Percentiles rank a stretch among this genome's conserved stretches.
phyloP scores from a whole-genome alignment of 1,140 invertebrate genomes.

The Drosophila tristis region DNA sequence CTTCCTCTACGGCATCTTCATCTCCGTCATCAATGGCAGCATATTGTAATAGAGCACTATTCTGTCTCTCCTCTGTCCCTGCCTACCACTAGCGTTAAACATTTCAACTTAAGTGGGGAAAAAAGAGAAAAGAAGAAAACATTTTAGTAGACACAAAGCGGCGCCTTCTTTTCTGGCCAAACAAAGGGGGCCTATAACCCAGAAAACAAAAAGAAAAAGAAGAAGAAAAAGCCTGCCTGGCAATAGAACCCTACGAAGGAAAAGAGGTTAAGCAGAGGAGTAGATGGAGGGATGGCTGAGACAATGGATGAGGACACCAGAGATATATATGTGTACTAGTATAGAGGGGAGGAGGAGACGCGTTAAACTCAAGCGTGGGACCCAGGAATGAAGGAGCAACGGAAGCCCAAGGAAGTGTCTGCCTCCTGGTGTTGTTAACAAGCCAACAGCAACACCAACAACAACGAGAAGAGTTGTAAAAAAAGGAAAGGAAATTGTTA shows the following conservation, averaged over 20 bases:
- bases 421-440: conserved; percentile 71
- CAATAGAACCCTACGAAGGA: conserved; percentile 13
- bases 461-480: conserved; percentile 14
- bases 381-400: conserved; percentile 20
- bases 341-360: conserved; percentile 10
- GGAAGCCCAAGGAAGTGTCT: conserved; percentile 50
- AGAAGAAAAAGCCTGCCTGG: conserved; percentile 22
- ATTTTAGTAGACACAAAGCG: conserved; percentile 77
- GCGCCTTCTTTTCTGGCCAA: conserved; percentile 53
- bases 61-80: conserved; percentile 15
- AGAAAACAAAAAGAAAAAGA: conserved; percentile 46
- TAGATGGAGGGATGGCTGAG: conserved; percentile 14
- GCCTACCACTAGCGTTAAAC: conserved; percentile 57
- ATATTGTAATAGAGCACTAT: conserved; percentile 43
- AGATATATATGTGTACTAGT: conserved; percentile 4
- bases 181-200: conserved; percentile 53
- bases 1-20: conserved; percentile 30
- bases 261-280: background rate
- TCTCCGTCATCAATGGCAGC: conserved; percentile 46
- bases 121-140: conserved; percentile 48
- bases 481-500: conserved; percentile 64
- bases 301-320: conserved; percentile 21
- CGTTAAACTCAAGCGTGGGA: conserved; percentile 26
- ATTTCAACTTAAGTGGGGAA: conserved; percentile 62
- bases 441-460: conserved; percentile 46